Conservation (phyloP, 2,888 invertebrate genomes). For the Arenicola marina region DNA sequence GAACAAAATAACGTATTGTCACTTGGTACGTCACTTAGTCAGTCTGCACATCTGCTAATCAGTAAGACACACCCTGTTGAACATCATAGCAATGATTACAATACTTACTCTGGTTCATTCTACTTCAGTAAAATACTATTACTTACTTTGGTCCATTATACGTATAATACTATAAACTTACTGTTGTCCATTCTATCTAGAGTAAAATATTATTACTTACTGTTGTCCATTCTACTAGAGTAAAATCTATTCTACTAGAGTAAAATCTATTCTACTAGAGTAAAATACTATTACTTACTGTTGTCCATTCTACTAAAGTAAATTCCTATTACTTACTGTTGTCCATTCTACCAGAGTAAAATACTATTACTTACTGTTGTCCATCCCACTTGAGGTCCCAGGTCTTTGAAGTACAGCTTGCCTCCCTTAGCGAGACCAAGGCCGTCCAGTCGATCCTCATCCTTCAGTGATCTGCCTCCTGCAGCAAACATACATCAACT, state of each 20-base stretch:
- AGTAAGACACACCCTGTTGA: too few relatives aligned
- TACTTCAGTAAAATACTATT: background rate
- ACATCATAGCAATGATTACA: too few relatives aligned
- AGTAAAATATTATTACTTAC: background rate
- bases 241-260: background rate
- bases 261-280: background rate
- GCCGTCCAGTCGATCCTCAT: conserved; percentile 73
- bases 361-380: conserved; percentile 71
- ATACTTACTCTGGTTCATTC: too few relatives aligned
- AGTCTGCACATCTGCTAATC: too few relatives aligned
- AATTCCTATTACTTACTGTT: too few relatives aligned
- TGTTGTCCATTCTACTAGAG: too few relatives aligned
- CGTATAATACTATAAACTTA: too few relatives aligned
- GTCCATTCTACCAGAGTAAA: background rate
- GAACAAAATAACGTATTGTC: too few relatives aligned
- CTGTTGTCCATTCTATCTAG: background rate
- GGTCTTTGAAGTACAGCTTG: conserved; percentile 88
- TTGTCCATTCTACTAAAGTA: too few relatives aligned
- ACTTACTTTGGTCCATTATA: too few relatives aligned
- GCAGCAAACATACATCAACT: conserved; percentile 19
- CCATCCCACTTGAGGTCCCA: conserved; percentile 98
- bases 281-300: too few relatives aligned
- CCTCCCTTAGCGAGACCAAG: conserved; percentile 72
- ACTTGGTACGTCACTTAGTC: too few relatives aligned
- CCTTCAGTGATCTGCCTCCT: conserved; percentile 77